Conservation (phyloP, 2,797 vertebrate genomes). For the Lerista edwardsae region DNA sequence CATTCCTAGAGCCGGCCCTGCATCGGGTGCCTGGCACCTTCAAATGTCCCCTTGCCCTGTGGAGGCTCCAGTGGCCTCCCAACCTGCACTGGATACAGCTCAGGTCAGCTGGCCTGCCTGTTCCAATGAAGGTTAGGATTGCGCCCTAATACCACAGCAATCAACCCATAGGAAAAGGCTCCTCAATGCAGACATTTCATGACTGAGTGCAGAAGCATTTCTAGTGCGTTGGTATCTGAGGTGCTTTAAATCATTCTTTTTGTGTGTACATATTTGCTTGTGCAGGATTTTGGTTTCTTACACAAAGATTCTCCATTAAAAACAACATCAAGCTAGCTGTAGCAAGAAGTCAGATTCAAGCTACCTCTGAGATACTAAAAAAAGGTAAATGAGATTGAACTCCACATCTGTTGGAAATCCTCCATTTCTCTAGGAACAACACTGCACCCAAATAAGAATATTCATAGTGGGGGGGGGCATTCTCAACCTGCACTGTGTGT, state of each 20-base stretch:
- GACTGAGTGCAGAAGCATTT: not conserved
- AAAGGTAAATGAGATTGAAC: not conserved
- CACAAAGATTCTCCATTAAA: slow-evolving; percentile 31
- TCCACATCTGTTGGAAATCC: not conserved
- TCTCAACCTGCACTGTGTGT: not conserved
- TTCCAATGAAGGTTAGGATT: no score
- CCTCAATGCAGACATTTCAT: not conserved
- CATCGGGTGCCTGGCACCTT: no score
- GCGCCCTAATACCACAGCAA: not conserved
- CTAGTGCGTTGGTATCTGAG: not conserved
- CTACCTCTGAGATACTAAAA: slow-evolving; percentile 56
- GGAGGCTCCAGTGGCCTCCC: no score
- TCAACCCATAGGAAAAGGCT: not conserved
- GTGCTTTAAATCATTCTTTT: not conserved
- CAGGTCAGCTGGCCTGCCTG: no score
- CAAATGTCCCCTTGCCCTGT: no score
- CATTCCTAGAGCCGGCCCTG: no score
- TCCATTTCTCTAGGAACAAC: not conserved
- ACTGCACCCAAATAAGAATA: not conserved
- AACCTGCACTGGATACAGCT: no score
- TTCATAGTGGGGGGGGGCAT: not conserved
- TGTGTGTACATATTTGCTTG: not conserved
- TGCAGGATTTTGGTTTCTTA: slow-evolving; percentile 14
- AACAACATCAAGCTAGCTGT: slow-evolving; percentile 16
- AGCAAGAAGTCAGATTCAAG: slow-evolving; percentile 45